These are phyloP conservation scores for Piaya cayana DNA, from an alignment of 2,113 vertebrate genomes.

Conservation along the genomic window DNA sequence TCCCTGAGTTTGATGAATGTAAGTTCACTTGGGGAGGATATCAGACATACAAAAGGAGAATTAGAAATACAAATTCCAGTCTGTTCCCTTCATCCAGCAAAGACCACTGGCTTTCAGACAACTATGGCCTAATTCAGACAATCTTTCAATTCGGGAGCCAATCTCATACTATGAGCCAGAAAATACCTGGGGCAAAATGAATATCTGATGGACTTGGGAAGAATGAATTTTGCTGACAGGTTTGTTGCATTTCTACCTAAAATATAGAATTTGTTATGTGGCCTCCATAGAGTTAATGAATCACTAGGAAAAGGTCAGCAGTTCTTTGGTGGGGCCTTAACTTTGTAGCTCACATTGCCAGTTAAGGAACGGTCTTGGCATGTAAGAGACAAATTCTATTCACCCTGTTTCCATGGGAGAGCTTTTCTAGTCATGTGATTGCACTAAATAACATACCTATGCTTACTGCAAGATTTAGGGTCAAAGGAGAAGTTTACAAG, in stretches of 20 bases:
- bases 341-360: background rate
- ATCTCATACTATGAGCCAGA: background rate
- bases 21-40: background rate
- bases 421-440: background rate
- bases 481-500: too few species aligned
- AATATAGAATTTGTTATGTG: background rate
- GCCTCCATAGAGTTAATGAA: background rate
- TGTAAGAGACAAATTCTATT: background rate
- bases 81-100: background rate
- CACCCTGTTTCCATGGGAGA: background rate
- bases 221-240: background rate
- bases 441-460: too few species aligned
- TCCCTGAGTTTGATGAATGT: background rate
- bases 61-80: background rate
- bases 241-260: background rate
- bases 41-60: background rate
- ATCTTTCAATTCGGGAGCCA: background rate
- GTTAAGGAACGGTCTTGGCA: background rate
- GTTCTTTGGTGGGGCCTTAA: background rate
- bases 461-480: too few species aligned
- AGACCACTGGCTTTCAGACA: background rate
- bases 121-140: background rate
- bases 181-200: constrained; percentile 3
- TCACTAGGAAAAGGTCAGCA: background rate
- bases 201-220: background rate